Evolutionary conservation across 2,797 vertebrate species (phyloP).

Genomic region (Falco berigora): DNA sequence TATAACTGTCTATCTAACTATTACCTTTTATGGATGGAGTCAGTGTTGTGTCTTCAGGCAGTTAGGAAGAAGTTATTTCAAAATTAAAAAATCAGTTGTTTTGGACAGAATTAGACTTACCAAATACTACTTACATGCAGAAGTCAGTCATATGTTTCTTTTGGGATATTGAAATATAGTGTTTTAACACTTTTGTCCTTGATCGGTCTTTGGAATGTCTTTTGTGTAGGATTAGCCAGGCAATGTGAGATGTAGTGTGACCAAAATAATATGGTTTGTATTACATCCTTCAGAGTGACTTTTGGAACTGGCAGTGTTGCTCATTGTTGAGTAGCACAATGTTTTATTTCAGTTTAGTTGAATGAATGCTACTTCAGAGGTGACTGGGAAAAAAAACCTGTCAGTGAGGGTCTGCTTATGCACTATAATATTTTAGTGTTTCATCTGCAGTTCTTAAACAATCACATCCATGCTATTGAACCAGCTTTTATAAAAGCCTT

Average conservation of each 20-base stretch:
- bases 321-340: neutral
- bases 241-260: neutral
- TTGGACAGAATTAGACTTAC: neutral
- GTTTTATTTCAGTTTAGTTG: neutral
- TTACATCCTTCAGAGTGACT: neutral
- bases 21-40: neutral
- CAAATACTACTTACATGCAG: neutral
- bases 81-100: neutral
- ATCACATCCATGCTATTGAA: neutral
- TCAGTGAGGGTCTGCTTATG: neutral
- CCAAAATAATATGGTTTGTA: neutral
- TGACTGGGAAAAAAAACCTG: neutral
- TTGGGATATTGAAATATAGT: neutral
- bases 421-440: neutral
- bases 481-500: neutral
- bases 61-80: neutral
- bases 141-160: neutral
- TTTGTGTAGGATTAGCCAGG: neutral
- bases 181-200: neutral
- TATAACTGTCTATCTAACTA: fast-evolving
- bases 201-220: neutral
- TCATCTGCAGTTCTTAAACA: neutral
- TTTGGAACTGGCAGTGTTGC: neutral
- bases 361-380: neutral
- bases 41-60: neutral